Base-by-base conservation (phyloP, 2,113 vertebrate species). In the Megaptera novaeangliae region DNA sequence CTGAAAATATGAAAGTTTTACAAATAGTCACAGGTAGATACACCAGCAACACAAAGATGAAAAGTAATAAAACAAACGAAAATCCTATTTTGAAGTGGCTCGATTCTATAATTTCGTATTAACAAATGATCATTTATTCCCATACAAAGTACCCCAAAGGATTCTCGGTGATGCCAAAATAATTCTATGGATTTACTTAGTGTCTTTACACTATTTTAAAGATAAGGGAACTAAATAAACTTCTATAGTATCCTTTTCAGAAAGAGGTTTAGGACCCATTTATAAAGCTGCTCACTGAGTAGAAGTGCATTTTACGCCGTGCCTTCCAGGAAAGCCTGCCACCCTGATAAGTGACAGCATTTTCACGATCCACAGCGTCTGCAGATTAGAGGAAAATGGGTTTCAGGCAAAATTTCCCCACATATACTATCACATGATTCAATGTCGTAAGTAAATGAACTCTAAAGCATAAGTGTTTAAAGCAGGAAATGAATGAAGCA, bases 401-500 rank as follows among this genome's bases (percentile, higher is more conserved):
- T 91, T 74, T 63, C 3, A 27, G 63, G 95, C 81, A 91, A 97
- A 92, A 78, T 83, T 86, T 59, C 61, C 91, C 66, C 80, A 55
- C 81, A 88, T 41, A 34, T 41, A 59, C 68, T 59, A 61, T 68
- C 82, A 29, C 68, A 41, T 55, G 17, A 86, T 75, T 95, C 21
- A 83, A 71, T 89, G 86, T 93, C 29, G 57, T 44, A 89, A 84
- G 68, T 68, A 88, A 98, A 96, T 81, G 49, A 92, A 59, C 44
- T 89, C 95, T 91, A 71, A 78, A 78, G n/a, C 1, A 0, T 14
- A 46, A 93, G 46, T 94, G 55, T 55, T 96, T 64, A 68, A 94
- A 94, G 83, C 74, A 95, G 93, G 95, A 97, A 98, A 87, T 95
- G 46, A 98, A 87, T 95, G 46, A 91, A 96, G 75, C 89, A 90